Percentiles rank a stretch among this genome's conserved stretches.
Evolutionary conservation across 2,888 invertebrate genomes (phyloP).

Genomic region (Callimorpha dominula): DNA sequence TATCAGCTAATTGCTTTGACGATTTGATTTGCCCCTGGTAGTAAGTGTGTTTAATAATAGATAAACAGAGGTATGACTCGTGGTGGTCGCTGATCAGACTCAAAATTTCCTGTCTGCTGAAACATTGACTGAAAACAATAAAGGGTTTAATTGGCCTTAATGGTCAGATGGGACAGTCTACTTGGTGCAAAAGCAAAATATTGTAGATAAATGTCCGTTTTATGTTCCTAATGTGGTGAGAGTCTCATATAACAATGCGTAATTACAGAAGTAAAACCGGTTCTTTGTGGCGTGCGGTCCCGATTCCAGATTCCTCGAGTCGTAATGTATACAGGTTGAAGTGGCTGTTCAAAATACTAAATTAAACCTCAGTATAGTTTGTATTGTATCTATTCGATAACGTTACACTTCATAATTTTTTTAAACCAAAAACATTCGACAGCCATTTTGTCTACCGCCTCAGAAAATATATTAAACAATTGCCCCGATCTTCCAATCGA

Average conservation of each 20-base stretch:
- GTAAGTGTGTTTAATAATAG: neutral
- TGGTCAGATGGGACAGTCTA: neutral
- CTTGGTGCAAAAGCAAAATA: neutral
- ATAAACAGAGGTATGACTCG: neutral
- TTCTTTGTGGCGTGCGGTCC: neutral
- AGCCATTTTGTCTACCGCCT: no score
- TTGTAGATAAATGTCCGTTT: neutral
- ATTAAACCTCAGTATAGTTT: neutral
- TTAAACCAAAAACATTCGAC: no score
- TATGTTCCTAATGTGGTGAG: neutral
- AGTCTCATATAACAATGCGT: neutral
- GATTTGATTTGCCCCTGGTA: neutral
- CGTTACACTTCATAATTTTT: no score
- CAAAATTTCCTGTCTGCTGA: neutral
- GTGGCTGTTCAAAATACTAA: neutral
- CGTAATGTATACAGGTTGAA: no score
- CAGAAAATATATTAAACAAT: no score
- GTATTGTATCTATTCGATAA: neutral
- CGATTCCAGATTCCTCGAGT: no score
- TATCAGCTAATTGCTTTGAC: constrained; percentile 10
- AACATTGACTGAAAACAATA: neutral
- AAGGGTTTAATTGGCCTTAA: neutral
- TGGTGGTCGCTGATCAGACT: neutral
- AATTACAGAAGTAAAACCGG: neutral
- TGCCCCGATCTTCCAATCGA: neutral